Conservation (phyloP, 2,113 vertebrate species). For the Corvus hawaiiensis region DNA sequence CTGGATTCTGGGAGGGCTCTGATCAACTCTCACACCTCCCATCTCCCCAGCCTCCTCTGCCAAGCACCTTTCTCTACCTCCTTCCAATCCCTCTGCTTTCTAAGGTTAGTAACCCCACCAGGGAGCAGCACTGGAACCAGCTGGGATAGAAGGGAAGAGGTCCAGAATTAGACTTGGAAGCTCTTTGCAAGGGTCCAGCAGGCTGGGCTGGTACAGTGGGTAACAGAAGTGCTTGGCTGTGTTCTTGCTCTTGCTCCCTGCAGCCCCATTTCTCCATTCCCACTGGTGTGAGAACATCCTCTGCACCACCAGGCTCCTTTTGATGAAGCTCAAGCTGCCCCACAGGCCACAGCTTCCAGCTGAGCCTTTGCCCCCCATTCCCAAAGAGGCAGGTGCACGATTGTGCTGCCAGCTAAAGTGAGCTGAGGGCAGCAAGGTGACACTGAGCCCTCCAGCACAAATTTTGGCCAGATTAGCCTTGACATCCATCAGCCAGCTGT, state of each 20-base stretch:
- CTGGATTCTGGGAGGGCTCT: background rate
- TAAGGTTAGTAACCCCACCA: background rate
- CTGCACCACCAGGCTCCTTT: background rate
- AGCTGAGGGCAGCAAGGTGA: background rate
- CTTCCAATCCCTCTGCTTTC: background rate
- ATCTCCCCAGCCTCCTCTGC: background rate
- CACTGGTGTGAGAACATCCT: background rate
- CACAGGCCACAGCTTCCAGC: background rate
- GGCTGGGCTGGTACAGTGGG: background rate
- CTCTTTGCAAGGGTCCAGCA: background rate
- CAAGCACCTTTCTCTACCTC: background rate
- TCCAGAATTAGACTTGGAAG: background rate
- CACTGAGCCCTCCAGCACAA: background rate
- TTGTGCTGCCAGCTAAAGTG: background rate
- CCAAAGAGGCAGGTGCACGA: background rate
- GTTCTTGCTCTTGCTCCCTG: background rate
- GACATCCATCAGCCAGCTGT: background rate
- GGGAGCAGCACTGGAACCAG: background rate
- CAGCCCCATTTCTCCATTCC: background rate
- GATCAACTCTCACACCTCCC: background rate
- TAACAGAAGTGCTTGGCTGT: background rate
- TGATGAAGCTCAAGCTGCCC: background rate
- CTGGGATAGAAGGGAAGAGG: background rate
- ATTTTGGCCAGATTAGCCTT: background rate
- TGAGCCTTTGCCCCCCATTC: background rate